Percentiles rank a stretch among this genome's conserved stretches.
Conservation (phyloP, 2,797 vertebrate genomes). For the Microctenopoma stevenorrisi region DNA sequence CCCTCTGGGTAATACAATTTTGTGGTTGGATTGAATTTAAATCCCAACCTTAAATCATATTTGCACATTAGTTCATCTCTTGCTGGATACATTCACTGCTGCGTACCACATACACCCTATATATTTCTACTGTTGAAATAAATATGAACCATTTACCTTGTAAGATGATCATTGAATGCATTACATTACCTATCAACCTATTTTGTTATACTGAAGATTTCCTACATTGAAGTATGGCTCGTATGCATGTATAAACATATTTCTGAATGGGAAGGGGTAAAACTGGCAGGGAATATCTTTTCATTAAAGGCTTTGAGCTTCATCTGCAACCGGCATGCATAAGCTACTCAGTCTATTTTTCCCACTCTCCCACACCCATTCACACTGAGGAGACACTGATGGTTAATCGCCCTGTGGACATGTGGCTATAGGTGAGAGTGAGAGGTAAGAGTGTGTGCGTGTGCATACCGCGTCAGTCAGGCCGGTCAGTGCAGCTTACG, state of each 20-base stretch:
- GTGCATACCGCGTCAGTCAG: constrained; percentile 22
- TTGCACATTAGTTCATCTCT: constrained; percentile 1
- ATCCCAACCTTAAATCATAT: constrained; percentile 15
- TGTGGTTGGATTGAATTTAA: constrained; percentile 21
- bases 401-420: constrained; percentile 57
- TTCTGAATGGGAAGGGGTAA: constrained; percentile 12
- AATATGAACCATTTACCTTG: constrained; percentile 23
- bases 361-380: constrained; percentile 23
- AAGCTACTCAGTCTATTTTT: constrained; percentile 25
- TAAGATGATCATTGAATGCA: constrained; percentile 29
- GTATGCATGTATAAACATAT: constrained; percentile 9
- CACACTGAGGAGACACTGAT: constrained; percentile 72
- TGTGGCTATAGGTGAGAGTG: constrained; percentile 57
- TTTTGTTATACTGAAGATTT: constrained; percentile 31
- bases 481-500: constrained; percentile 51
- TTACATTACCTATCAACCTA: constrained; percentile 27
- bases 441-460: constrained; percentile 11
- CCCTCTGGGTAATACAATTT: background rate
- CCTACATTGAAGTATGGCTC: constrained; percentile 30
- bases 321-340: constrained; percentile 61
- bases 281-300: constrained; percentile 36
- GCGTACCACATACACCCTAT: constrained; percentile 5
- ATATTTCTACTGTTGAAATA: constrained; percentile 21
- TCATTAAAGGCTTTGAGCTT: constrained; percentile 31
- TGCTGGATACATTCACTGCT: background rate